Evolutionary conservation across 2,113 vertebrate species (phyloP), one percentile per base, ranked within the genome.

Genomic region (Montifringilla adamsi): DNA sequence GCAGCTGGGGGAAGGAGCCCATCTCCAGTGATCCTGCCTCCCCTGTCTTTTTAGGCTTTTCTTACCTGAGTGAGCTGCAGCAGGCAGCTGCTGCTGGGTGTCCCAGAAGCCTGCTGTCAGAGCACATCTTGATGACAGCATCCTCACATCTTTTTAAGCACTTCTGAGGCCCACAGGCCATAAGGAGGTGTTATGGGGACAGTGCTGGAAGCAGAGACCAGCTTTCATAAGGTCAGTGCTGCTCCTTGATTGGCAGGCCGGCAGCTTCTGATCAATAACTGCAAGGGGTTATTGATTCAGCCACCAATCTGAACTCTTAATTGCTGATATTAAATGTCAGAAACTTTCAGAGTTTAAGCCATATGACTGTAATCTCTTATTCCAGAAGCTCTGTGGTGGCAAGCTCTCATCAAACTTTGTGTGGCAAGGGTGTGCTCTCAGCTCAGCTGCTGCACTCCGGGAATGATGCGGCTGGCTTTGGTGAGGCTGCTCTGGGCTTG

Each of bases 271-370:
- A 94, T 97, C 96, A 84, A 97, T 97, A 98, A 69, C 87, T 75
- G 86, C 83, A 90, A 90, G 78, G 67, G 53, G n/a, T 96, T 97
- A 97, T 98, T 93, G 96, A 97, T 97, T 62, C 64, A 82, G 49
- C 76, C 62, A 94, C 93, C 78, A 95, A 95, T 96, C 92, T 92
- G 72, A 95, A 95, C 95, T 95, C 94, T 97, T 97, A 95, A 96
- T 97, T 97, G 95, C 94, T 94, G 91, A 95, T 96, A 98, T 93
- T 97, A 97, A 97, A 97, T 97, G 96, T 96, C 96, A 97, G 93
- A 96, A 97, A 85, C 86, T 89, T 94, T 91, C 60, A 85, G 70
- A 66, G 37, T 69, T 94, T 81, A 63, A 90, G 62, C 60, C 77
- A 78, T 86, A 72, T 77, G 68, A 76, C 85, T 84, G 27, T 78